Percentiles rank a stretch among this genome's conserved stretches.
Conservation (phyloP, 2,888 invertebrate species). For the Phyto melanocephala region DNA sequence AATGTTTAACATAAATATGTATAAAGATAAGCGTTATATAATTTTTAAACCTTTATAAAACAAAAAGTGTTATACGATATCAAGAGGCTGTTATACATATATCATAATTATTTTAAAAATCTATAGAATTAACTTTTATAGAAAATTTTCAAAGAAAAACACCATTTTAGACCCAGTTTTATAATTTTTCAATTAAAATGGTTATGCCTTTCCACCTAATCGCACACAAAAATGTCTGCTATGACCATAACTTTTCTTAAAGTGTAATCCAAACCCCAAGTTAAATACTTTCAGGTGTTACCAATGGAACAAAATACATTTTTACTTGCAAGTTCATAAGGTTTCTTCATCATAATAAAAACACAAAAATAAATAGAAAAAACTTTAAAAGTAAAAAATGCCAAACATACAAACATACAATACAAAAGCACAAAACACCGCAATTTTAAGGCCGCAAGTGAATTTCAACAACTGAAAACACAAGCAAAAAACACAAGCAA, state of each 20-base stretch:
- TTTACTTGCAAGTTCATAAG: conserved; percentile 26
- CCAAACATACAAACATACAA: not conserved
- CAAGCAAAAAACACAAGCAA: not conserved
- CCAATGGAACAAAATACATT: conserved; percentile 35
- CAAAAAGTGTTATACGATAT: too few relatives aligned
- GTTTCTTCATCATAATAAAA: conserved; percentile 16
- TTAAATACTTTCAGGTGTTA: conserved; percentile 35
- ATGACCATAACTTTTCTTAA: not conserved
- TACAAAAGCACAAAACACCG: conserved; percentile 36
- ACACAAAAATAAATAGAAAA: not conserved
- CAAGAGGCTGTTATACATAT: too few relatives aligned
- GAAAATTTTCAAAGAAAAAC: too few relatives aligned
- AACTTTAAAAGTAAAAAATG: not conserved
- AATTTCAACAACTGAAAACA: conserved; percentile 45
- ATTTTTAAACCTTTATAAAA: too few relatives aligned
- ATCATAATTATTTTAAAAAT: too few relatives aligned
- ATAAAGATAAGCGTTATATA: too few relatives aligned
- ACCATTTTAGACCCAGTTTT: too few relatives aligned
- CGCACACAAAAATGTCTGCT: too few relatives aligned
- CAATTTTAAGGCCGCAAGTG: conserved; percentile 58
- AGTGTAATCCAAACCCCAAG: not conserved
- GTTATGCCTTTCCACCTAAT: too few relatives aligned
- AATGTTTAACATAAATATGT: too few relatives aligned
- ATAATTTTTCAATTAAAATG: too few relatives aligned
- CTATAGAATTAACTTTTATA: too few relatives aligned